These are phyloP conservation scores for Accipiter virgatus DNA, from an alignment of 2,113 vertebrate species.

Conservation along the genomic window DNA sequence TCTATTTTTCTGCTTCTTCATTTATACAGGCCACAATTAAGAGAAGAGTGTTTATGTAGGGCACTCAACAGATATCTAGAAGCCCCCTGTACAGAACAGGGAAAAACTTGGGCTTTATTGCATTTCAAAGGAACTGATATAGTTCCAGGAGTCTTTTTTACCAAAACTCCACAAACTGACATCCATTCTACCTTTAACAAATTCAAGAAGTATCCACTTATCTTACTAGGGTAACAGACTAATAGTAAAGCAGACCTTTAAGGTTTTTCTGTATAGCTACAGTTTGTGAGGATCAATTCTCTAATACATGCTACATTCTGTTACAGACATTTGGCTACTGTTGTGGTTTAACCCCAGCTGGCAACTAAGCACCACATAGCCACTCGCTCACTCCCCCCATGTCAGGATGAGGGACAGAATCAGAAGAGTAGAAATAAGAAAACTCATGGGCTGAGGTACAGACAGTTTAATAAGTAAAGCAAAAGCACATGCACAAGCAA, in stretches of 20 bases:
- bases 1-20: not conserved
- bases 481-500: too few species aligned
- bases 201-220: not conserved
- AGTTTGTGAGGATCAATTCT: not conserved
- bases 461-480: too few species aligned
- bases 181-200: not conserved
- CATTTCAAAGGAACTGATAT: not conserved
- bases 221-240: not conserved
- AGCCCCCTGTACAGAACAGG: fast-evolving
- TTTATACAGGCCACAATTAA: not conserved
- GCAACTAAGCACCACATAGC: too few species aligned
- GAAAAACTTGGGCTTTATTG: not conserved
- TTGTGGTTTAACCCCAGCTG: too few species aligned
- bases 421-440: too few species aligned
- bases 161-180: not conserved
- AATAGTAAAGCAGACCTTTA: not conserved
- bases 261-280: not conserved
- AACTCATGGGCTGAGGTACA: too few species aligned
- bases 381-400: too few species aligned
- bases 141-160: not conserved
- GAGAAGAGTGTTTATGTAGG: not conserved
- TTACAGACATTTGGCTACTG: not conserved
- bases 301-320: not conserved
- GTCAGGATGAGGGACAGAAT: too few species aligned
- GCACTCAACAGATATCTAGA: not conserved